phyloP scores from a whole-genome alignment of 2,888 invertebrate species.

The Acleris cristana region DNA sequence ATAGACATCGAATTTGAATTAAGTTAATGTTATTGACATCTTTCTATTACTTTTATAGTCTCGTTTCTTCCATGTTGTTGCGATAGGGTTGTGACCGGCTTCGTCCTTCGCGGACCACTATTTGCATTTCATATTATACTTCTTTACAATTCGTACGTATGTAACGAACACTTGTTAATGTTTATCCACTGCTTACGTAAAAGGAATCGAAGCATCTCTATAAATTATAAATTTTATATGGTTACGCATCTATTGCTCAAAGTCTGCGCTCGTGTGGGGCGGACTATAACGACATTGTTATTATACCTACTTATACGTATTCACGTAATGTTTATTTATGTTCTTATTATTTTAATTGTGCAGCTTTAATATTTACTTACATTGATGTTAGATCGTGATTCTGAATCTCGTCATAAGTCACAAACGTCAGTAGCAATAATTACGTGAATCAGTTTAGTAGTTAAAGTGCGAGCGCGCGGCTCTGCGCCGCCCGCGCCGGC shows the following conservation, averaged over 20 bases:
- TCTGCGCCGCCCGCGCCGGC: conserved; percentile 50
- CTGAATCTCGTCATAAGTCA: conserved; percentile 84
- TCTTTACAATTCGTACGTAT: conserved; percentile 35
- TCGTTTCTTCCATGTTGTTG: conserved; percentile 60
- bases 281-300: conserved; percentile 72
- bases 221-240: conserved; percentile 56
- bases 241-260: conserved; percentile 76
- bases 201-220: conserved; percentile 61
- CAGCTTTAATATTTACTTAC: conserved; percentile 84
- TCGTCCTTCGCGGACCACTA: conserved; percentile 50
- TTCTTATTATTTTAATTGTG: conserved; percentile 80
- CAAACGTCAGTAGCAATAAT: conserved; percentile 82
- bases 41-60: conserved; percentile 58
- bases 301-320: conserved; percentile 69
- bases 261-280: conserved; percentile 62
- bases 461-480: conserved; percentile 56
- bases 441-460: conserved; percentile 72
- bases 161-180: conserved; percentile 74
- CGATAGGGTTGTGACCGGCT: conserved; percentile 55
- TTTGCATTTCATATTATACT: conserved; percentile 28
- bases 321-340: conserved; percentile 77
- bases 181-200: conserved; percentile 64
- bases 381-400: conserved; percentile 83
- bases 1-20: conserved; percentile 76
- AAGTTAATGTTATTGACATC: conserved; percentile 63